phyloP scores from a whole-genome alignment of 2,113 vertebrate genomes.

The Syngnathus scovelli region DNA sequence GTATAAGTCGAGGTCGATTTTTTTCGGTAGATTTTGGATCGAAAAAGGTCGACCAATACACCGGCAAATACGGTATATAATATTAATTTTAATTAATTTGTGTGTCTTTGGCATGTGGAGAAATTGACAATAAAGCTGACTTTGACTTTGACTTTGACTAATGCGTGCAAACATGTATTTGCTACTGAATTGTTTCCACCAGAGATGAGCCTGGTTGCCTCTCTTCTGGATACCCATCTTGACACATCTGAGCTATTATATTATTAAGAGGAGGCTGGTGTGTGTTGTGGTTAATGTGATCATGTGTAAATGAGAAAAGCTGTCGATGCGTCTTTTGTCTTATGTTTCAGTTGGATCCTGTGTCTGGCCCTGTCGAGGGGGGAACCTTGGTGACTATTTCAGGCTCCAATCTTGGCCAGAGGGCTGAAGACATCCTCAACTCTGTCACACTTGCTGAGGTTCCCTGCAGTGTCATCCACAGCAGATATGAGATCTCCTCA shows the following conservation, averaged over 20 bases:
- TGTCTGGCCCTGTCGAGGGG: constrained; percentile 86
- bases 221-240: not conserved
- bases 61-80: too few relatives aligned
- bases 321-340: not conserved
- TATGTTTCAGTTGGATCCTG: constrained; percentile 80
- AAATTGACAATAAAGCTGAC: too few relatives aligned
- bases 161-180: not conserved
- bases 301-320: not conserved
- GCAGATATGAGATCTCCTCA: constrained; percentile 88
- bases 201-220: not conserved
- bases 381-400: constrained; percentile 89
- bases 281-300: not conserved
- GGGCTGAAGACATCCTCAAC: constrained; percentile 84
- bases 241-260: not conserved
- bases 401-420: constrained; percentile 93
- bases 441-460: constrained; percentile 84
- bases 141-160: too few relatives aligned
- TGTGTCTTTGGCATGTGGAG: too few relatives aligned
- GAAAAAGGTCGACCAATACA: too few relatives aligned
- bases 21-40: too few relatives aligned
- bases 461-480: constrained; percentile 79
- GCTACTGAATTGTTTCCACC: not conserved
- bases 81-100: too few relatives aligned
- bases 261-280: not conserved
- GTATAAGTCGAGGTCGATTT: too few relatives aligned